A percentile compares a stretch with the other conserved stretches of the same genome.
phyloP scores from a whole-genome alignment of 2,888 invertebrate genomes.

The Lepidochrysops patricia region DNA sequence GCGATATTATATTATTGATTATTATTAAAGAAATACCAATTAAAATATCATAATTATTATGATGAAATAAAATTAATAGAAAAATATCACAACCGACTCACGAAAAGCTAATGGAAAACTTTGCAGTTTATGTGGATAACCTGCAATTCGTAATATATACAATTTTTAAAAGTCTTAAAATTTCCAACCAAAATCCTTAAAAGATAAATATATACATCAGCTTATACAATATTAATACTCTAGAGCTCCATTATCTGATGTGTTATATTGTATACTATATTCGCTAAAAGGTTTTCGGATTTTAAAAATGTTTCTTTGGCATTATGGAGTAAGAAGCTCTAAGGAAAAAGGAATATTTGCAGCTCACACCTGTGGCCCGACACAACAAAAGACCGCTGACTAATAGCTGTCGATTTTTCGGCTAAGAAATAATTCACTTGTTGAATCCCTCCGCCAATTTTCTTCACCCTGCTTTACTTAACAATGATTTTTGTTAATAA shows the following conservation, averaged over 20 bases:
- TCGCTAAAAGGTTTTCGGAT: background rate
- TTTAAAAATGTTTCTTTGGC: conserved; percentile 4
- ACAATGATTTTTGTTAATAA: conserved; percentile 11
- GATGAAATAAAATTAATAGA: too few relatives aligned
- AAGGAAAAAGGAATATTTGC: conserved; percentile 46
- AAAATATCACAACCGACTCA: too few relatives aligned
- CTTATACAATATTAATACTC: background rate
- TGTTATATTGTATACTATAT: background rate
- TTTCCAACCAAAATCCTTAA: too few relatives aligned
- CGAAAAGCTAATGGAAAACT: too few relatives aligned
- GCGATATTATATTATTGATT: too few relatives aligned
- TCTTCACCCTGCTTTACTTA: conserved; percentile 26
- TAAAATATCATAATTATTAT: too few relatives aligned
- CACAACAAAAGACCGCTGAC: conserved; percentile 56
- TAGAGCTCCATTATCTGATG: background rate
- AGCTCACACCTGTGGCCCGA: conserved; percentile 52
- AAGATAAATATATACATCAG: too few relatives aligned
- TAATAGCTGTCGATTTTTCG: conserved; percentile 59
- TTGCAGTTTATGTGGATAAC: too few relatives aligned
- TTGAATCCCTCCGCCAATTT: conserved; percentile 48
- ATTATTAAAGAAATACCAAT: too few relatives aligned
- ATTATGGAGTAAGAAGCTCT: conserved; percentile 24
- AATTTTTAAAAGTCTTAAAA: too few relatives aligned
- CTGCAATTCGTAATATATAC: too few relatives aligned
- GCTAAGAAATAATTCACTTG: conserved; percentile 65